Evolutionary conservation across 2,797 vertebrate genomes (phyloP).

Genomic region (Rallus crepitans): DNA sequence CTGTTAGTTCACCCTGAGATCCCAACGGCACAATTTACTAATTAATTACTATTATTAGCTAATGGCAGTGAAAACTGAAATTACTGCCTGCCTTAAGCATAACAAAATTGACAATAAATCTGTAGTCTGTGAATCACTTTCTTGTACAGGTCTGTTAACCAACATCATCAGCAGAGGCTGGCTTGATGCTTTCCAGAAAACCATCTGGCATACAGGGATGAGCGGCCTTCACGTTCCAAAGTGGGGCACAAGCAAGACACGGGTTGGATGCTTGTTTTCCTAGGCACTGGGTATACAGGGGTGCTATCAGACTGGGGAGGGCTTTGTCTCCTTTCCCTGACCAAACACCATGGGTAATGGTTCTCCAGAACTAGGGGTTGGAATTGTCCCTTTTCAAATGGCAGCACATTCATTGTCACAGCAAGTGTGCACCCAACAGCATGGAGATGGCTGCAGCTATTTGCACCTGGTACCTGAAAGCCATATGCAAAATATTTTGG

Average conservation of each 20-base stretch:
- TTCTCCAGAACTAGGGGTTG: neutral
- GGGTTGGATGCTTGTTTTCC: neutral
- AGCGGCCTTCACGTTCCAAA: neutral
- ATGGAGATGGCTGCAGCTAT: neutral
- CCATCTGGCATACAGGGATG: neutral
- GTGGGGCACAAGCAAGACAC: neutral
- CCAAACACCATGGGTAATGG: fast-evolving
- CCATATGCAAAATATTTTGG: neutral
- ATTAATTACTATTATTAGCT: slow-evolving; percentile 85
- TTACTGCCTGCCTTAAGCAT: slow-evolving; percentile 79
- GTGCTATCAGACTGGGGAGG: neutral
- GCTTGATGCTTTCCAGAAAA: neutral
- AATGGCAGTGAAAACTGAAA: slow-evolving; percentile 79
- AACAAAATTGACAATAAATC: slow-evolving; percentile 76
- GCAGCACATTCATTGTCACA: neutral
- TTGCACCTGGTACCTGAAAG: neutral
- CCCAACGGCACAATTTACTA: slow-evolving; percentile 76
- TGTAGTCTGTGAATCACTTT: slow-evolving; percentile 60
- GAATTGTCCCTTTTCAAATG: neutral
- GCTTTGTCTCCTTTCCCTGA: neutral
- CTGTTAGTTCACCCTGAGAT: slow-evolving; percentile 78
- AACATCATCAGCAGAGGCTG: neutral
- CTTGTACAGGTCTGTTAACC: slow-evolving; percentile 39
- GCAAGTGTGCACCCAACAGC: neutral
- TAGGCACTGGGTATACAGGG: neutral